Percentiles rank a stretch among this genome's conserved stretches.
These are phyloP conservation scores for Ivindomyrus marchei DNA, from an alignment of 2,113 vertebrate species.

Conservation along the genomic window DNA sequence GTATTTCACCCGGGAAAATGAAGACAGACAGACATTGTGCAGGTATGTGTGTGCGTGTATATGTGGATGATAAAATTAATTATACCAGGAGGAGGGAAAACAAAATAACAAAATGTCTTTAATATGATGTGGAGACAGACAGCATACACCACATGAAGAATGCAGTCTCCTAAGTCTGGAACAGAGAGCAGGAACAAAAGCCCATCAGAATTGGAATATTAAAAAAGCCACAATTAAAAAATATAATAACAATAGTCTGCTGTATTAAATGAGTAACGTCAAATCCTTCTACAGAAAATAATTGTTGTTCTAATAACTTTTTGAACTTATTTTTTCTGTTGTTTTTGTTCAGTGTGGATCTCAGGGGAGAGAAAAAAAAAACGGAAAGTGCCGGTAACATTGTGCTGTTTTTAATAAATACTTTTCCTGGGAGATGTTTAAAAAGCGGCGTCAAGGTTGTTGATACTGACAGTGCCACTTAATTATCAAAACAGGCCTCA, in stretches of 20 bases:
- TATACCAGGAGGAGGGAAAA: conserved; percentile 59
- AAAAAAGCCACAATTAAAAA: conserved; percentile 6
- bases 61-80: conserved; percentile 73
- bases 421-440: not conserved
- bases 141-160: conserved; percentile 55
- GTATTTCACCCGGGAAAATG: conserved; percentile 78
- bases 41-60: conserved; percentile 56
- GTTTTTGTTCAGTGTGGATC: not conserved
- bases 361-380: conserved; percentile 12
- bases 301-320: not conserved
- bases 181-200: conserved; percentile 19
- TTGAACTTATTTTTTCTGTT: not conserved
- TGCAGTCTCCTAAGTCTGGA: not conserved
- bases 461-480: conserved; percentile 4
- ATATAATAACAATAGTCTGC: not conserved
- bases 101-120: conserved; percentile 63
- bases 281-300: not conserved
- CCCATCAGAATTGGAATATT: not conserved
- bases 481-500: not conserved
- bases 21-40: conserved; percentile 23
- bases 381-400: not conserved
- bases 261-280: conserved; percentile 10
- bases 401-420: conserved; percentile 11
- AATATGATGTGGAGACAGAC: conserved; percentile 87
- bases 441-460: not conserved